Conservation (phyloP, 2,888 invertebrate species). For the Poecilobothrus nobilitatus region DNA sequence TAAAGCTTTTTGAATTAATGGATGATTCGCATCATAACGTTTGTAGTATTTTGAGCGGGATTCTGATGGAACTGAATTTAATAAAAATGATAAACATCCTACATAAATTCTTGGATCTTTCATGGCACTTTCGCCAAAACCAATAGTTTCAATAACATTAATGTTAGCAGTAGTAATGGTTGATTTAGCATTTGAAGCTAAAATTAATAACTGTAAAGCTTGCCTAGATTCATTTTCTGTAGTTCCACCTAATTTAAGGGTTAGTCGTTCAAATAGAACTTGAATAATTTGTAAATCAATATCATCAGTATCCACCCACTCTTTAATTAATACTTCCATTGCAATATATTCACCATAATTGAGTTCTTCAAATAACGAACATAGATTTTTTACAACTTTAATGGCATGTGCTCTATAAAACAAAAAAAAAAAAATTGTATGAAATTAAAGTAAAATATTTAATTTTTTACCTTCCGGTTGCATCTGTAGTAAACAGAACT, state of each 20-base stretch:
- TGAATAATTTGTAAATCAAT: conserved; percentile 52
- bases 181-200: conserved; percentile 60
- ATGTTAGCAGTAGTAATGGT: conserved; percentile 60
- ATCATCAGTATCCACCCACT: conserved; percentile 52
- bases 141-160: conserved; percentile 62
- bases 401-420: conserved; percentile 46
- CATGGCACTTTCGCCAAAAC: conserved; percentile 48
- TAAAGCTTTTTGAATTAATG: conserved; percentile 35
- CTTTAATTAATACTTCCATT: conserved; percentile 53
- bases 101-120: conserved; percentile 38
- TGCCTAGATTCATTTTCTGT: conserved; percentile 62
- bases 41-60: conserved; percentile 37
- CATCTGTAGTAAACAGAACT: conserved; percentile 41
- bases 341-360: conserved; percentile 53
- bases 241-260: conserved; percentile 61
- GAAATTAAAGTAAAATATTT: neutral
- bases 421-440: conserved; percentile 16
- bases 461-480: conserved; percentile 29
- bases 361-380: conserved; percentile 48
- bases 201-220: conserved; percentile 67
- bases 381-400: conserved; percentile 52
- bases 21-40: conserved; percentile 32
- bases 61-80: conserved; percentile 37
- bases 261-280: conserved; percentile 78
- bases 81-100: conserved; percentile 35